phyloP scores from a whole-genome alignment of 2,113 vertebrate species.

The Lucifuga dentata region DNA sequence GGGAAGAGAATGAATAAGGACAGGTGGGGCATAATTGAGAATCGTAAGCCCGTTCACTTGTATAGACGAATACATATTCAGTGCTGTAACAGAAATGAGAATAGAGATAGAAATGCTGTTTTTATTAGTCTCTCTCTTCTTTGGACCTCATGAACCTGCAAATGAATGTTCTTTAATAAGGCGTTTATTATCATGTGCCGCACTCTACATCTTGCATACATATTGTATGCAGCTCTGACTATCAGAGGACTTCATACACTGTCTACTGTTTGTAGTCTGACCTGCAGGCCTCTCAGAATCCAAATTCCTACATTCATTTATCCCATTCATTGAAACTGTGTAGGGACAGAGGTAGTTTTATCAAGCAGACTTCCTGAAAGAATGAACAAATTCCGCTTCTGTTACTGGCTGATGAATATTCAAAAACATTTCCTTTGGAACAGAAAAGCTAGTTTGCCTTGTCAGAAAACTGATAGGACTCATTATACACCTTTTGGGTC shows the following conservation, averaged over 20 bases:
- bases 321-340: not conserved
- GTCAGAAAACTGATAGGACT: too few species aligned
- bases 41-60: not conserved
- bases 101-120: not conserved
- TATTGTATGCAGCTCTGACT: conserved; percentile 2
- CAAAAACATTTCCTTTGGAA: not conserved
- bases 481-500: too few species aligned
- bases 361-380: too few species aligned
- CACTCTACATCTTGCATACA: not conserved
- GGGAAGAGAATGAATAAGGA: conserved; percentile 11
- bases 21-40: not conserved
- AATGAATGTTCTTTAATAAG: not conserved
- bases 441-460: too few species aligned
- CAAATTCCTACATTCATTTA: not conserved
- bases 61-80: not conserved
- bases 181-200: conserved; percentile 3
- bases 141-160: conserved; percentile 2
- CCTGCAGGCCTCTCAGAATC: conserved; percentile 1
- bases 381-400: too few species aligned
- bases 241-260: not conserved
- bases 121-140: conserved; percentile 4
- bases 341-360: too few species aligned
- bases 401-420: not conserved
- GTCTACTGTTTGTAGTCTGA: conserved; percentile 3
- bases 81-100: not conserved